These are phyloP conservation scores for Sipha flava DNA, from an alignment of 1,140 invertebrate species.

Conservation along the genomic window DNA sequence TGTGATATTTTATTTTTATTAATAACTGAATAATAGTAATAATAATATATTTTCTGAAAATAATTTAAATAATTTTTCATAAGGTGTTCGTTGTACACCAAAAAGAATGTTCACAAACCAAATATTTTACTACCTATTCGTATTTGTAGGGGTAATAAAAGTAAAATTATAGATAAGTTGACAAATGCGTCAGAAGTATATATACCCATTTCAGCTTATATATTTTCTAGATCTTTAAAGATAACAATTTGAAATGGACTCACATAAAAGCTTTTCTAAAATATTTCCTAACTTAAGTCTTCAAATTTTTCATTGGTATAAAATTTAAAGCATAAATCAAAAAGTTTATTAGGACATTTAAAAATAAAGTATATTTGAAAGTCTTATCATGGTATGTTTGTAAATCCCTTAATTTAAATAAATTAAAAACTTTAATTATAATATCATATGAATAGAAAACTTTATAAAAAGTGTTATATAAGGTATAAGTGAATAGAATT, in stretches of 20 bases:
- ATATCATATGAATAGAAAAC: too few relatives aligned
- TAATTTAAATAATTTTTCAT: too few relatives aligned
- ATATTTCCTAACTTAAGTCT: background rate
- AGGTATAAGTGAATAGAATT: too few relatives aligned
- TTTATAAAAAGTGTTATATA: too few relatives aligned
- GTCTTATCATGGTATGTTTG: too few relatives aligned
- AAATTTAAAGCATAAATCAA: too few relatives aligned
- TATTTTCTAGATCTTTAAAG: background rate
- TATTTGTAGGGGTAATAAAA: background rate
- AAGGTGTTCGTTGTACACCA: background rate
- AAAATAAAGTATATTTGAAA: too few relatives aligned
- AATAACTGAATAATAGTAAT: background rate
- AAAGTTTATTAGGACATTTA: too few relatives aligned
- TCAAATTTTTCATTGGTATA: background rate
- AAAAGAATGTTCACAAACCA: background rate
- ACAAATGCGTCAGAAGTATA: background rate
- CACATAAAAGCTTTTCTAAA: background rate
- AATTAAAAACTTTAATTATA: too few relatives aligned
- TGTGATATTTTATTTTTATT: background rate
- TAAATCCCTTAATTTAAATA: too few relatives aligned
- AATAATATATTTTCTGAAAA: background rate
- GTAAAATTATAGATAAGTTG: slow-evolving; percentile 1
- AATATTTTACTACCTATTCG: background rate
- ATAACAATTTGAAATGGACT: background rate
- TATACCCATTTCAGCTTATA: background rate